A percentile compares a stretch with the other conserved stretches of the same genome.
Evolutionary conservation across 23 tunicate genomes (phyloP).

Genomic region (Oikopleura vanhoeffeni): DNA sequence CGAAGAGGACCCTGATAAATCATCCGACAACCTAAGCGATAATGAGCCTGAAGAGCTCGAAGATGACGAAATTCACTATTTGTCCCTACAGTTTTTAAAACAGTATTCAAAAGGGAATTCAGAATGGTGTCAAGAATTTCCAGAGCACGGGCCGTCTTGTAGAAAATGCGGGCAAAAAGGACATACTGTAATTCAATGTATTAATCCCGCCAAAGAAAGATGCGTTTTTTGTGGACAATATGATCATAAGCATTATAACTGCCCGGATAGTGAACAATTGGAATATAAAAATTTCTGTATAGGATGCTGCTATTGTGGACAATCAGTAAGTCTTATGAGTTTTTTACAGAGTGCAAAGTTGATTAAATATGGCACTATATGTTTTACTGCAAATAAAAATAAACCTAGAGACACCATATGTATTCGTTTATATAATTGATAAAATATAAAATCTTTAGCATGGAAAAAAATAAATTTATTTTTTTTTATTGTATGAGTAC

Average conservation of each 20-base stretch:
- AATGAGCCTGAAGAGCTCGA: not conserved
- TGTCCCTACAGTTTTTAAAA: not conserved
- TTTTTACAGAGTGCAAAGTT: too few species aligned
- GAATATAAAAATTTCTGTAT: not conserved
- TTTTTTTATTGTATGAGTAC: too few species aligned
- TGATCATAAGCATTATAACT: not conserved
- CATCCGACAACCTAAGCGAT: not conserved
- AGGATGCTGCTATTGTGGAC: not conserved
- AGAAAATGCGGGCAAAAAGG: conserved; percentile 7
- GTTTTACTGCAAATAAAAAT: too few species aligned
- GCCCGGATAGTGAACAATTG: not conserved
- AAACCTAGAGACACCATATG: too few species aligned
- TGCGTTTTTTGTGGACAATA: not conserved
- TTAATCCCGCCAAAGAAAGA: not conserved
- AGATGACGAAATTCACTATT: not conserved
- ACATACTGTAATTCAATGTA: not conserved
- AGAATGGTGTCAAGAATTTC: not conserved
- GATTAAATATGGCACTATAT: too few species aligned
- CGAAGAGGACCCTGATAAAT: not conserved
- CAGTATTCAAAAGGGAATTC: not conserved
- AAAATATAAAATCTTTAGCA: too few species aligned
- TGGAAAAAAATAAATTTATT: too few species aligned
- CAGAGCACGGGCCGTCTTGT: conserved; percentile 5
- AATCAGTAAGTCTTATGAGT: not conserved
- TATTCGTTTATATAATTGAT: too few species aligned